phyloP scores from a whole-genome alignment of 2,888 invertebrate genomes.

The Osmoderma eremita region DNA sequence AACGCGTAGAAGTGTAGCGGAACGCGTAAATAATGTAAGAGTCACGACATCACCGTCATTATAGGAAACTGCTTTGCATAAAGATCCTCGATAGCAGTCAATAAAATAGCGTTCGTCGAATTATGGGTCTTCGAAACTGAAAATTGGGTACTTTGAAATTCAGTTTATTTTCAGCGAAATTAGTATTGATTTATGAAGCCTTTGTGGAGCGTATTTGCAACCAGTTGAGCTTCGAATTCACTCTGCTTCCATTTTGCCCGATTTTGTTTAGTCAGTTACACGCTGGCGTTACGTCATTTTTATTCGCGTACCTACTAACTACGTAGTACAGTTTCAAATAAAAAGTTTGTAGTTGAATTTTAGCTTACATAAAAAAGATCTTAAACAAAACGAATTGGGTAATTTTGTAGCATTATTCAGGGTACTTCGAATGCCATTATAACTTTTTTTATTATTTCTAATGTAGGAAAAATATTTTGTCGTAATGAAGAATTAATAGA shows the following conservation, averaged over 20 bases:
- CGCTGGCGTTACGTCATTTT: too few relatives aligned
- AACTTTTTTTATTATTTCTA: too few relatives aligned
- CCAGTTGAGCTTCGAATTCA: conserved; percentile 33
- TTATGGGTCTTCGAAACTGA: conserved; percentile 52
- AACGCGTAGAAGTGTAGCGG: conserved; percentile 53
- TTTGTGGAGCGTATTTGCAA: conserved; percentile 52
- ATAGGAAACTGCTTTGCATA: conserved; percentile 64
- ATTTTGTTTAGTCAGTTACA: neutral
- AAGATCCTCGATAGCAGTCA: conserved; percentile 61
- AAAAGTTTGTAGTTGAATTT: too few relatives aligned
- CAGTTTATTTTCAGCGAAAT: conserved; percentile 57
- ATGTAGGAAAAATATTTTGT: too few relatives aligned
- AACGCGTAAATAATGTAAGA: conserved; percentile 63
- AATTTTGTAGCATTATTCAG: too few relatives aligned
- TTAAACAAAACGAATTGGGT: too few relatives aligned
- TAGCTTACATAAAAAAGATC: too few relatives aligned
- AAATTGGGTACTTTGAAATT: conserved; percentile 59
- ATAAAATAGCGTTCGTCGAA: conserved; percentile 54
- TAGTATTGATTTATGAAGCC: conserved; percentile 60
- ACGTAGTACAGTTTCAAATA: too few relatives aligned
- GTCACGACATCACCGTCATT: conserved; percentile 61
- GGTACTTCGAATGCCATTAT: too few relatives aligned
- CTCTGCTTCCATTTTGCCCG: neutral
- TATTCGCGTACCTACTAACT: too few relatives aligned
- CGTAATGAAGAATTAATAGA: too few relatives aligned